A percentile compares a stretch with the other conserved stretches of the same genome.
Evolutionary conservation across 2,888 invertebrate species (phyloP).

Genomic region (Himalopsyche japonica): DNA sequence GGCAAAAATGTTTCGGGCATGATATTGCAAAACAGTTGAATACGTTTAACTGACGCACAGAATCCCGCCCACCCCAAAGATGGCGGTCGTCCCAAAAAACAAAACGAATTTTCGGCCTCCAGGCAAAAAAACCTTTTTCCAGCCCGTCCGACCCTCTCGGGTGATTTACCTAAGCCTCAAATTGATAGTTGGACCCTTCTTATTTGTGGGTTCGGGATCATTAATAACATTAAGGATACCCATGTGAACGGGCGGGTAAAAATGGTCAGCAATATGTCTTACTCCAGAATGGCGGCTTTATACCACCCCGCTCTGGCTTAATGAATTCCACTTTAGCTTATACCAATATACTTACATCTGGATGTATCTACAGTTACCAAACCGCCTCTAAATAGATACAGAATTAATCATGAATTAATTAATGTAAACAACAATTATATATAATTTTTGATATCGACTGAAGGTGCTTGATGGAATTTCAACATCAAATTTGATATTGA

Average conservation of each 20-base stretch:
- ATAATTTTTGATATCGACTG: too few relatives aligned
- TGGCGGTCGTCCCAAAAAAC: constrained; percentile 11
- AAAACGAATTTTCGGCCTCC: constrained; percentile 9
- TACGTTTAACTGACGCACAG: not conserved
- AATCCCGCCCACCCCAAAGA: constrained; percentile 7
- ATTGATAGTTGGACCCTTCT: constrained; percentile 41
- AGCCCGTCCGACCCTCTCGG: constrained; percentile 33
- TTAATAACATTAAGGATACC: constrained; percentile 41
- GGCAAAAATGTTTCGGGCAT: not conserved
- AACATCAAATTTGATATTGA: too few relatives aligned
- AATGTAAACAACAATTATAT: too few relatives aligned
- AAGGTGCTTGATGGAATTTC: too few relatives aligned
- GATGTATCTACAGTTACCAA: not conserved
- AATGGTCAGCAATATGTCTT: constrained; percentile 39
- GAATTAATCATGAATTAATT: too few relatives aligned
- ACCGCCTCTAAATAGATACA: not conserved
- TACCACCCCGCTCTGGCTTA: constrained; percentile 33
- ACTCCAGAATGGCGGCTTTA: constrained; percentile 14
- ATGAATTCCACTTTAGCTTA: constrained; percentile 24
- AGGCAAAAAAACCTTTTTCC: constrained; percentile 27
- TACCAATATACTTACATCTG: not conserved
- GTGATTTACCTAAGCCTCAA: constrained; percentile 41
- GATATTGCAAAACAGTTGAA: not conserved
- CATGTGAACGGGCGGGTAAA: constrained; percentile 36
- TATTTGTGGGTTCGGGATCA: constrained; percentile 41